These are phyloP conservation scores for Cheilosia grossa DNA, from an alignment of 2,888 invertebrate genomes.

Conservation along the genomic window DNA sequence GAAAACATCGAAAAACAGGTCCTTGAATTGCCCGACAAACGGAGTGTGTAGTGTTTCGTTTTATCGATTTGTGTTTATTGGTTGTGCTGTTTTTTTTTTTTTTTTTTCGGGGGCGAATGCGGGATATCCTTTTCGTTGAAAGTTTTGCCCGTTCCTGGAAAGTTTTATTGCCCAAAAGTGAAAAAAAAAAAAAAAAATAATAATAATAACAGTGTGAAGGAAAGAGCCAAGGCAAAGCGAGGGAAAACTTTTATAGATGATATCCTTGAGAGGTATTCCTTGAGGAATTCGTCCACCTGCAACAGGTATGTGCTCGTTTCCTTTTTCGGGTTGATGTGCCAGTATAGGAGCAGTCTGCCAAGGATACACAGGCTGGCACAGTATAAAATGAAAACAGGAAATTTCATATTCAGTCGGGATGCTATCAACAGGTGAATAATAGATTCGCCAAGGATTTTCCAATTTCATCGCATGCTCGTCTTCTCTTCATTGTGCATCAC, in stretches of 20 bases:
- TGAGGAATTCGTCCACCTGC: slow-evolving; percentile 43
- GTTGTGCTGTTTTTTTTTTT: background rate
- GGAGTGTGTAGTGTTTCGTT: slow-evolving; percentile 44
- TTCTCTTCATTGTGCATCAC: slow-evolving; percentile 48
- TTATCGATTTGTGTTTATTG: slow-evolving; percentile 60
- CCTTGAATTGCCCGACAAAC: slow-evolving; percentile 41
- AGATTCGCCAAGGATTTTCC: slow-evolving; percentile 67
- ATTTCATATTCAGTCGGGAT: slow-evolving; percentile 22
- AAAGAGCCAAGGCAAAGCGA: background rate
- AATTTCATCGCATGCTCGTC: slow-evolving; percentile 62
- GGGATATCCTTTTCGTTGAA: background rate
- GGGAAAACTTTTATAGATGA: slow-evolving; percentile 58
- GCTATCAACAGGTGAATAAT: slow-evolving; percentile 74
- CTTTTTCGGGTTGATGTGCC: slow-evolving; percentile 43
- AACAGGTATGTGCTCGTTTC: slow-evolving; percentile 63
- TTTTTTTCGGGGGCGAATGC: background rate
- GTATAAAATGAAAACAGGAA: slow-evolving; percentile 50
- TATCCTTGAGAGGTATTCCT: slow-evolving; percentile 63
- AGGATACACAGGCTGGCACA: slow-evolving; percentile 41
- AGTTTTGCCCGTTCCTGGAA: slow-evolving; percentile 2
- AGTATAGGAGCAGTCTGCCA: background rate
- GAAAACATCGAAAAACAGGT: slow-evolving; percentile 52
- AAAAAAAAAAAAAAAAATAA: background rate
- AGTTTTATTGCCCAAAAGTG: slow-evolving; percentile 17
- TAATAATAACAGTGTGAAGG: slow-evolving; percentile 12